phyloP scores from a whole-genome alignment of 2,113 vertebrate species.

The Tautogolabrus adspersus region DNA sequence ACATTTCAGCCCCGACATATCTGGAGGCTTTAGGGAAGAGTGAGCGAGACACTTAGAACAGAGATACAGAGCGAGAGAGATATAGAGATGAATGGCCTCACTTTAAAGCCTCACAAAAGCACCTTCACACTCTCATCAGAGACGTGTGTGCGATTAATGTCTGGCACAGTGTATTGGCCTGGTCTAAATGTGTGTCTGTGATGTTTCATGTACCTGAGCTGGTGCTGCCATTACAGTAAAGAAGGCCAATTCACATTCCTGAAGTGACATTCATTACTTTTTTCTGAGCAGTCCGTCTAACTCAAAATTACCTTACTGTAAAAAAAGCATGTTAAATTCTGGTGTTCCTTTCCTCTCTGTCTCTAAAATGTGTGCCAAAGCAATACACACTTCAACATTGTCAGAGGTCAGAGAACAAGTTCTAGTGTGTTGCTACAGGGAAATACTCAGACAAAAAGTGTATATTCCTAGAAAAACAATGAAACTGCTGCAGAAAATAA shows the following conservation, averaged over 20 bases:
- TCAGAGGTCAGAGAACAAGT: background rate
- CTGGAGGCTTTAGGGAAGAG: conserved; percentile 37
- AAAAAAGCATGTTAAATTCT: no score
- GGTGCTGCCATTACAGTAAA: conserved; percentile 85
- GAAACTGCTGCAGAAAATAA: background rate
- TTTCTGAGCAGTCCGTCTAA: conserved; percentile 79
- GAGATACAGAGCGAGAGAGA: background rate
- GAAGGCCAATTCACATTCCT: conserved; percentile 97
- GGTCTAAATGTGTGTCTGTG: conserved; percentile 77
- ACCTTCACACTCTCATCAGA: conserved; percentile 72
- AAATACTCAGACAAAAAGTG: background rate
- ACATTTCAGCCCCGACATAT: conserved; percentile 53
- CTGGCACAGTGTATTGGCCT: conserved; percentile 83
- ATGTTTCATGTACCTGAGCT: conserved; percentile 88
- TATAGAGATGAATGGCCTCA: conserved; percentile 46
- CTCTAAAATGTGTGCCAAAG: no score
- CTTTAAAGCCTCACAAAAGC: conserved; percentile 53
- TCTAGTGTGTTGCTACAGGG: background rate
- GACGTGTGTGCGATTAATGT: conserved; percentile 77
- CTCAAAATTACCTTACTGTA: no score
- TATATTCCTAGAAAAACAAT: background rate
- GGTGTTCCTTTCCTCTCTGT: no score
- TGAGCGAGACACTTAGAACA: conserved; percentile 18
- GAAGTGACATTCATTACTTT: conserved; percentile 96
- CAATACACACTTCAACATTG: background rate